Evolutionary conservation across 2,888 invertebrate species (phyloP), one percentile per base, ranked within the genome.

Genomic region (Ernsta delagoae): DNA sequence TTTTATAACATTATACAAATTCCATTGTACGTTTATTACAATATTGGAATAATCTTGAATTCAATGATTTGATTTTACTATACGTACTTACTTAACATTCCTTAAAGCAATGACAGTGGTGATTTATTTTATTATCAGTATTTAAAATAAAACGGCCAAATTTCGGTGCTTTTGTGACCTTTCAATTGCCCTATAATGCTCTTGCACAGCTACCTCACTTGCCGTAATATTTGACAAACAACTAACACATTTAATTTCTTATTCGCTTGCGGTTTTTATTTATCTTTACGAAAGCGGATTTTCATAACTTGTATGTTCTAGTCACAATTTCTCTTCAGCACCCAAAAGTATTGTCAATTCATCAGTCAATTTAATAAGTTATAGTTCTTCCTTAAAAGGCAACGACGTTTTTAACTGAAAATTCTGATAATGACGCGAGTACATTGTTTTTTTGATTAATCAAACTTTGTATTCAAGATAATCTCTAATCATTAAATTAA

Each of bases 1-100:
- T 67, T 67, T 61, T 62, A 67, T 62, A 62, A 56, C 45, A 41
- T 57, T 64, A 64, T 64, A 64, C 63, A 60, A 56, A 39, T 68
- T 61, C 60, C 60, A 61, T 60, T 67, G 56, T 64, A 43, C 61
- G 54, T 56, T 68, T 57, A 34, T 68, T 48, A 68, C 61, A 45
- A 39, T 36, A 57, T 60, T 48, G 54, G 67, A 61, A 61, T 45
- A 57, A 45, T 54, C n/a, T 67, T 53, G 50, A 56, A 68, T 62
- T 34, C 56, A 12, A 12, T 61, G 9, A 11, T 36, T 59, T 12
- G 59, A 60, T 60, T 61, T 39, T 43, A 36, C 16, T 7, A 41
- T 8, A 53, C 43, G 43, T 60, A 61, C 36, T 60, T 57, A 39
- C 9, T 11, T 5, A 65, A 68, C 67, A 68, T 68, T 68, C 67